Conservation (phyloP, 2,888 invertebrate species). For the Eucera pruinosa region DNA sequence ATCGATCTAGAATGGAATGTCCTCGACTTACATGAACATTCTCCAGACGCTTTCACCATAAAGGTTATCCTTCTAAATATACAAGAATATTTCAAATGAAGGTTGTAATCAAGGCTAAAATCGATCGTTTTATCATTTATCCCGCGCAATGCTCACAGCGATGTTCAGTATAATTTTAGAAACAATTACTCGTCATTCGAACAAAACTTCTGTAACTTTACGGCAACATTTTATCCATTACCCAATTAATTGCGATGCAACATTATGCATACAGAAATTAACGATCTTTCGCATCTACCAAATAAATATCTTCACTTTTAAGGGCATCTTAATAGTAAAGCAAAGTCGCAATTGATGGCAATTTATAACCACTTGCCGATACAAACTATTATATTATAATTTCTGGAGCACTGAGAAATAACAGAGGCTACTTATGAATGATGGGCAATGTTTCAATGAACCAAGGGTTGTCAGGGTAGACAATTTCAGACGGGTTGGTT, state of each 20-base stretch:
- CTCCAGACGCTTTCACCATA: neutral
- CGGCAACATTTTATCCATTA: too few relatives aligned
- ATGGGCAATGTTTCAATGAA: too few relatives aligned
- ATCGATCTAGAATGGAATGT: conserved; percentile 13
- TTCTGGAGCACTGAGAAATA: neutral
- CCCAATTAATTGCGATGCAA: too few relatives aligned
- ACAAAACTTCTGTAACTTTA: too few relatives aligned
- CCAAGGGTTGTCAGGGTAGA: too few relatives aligned
- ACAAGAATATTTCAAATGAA: conserved; percentile 8
- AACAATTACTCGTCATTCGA: too few relatives aligned
- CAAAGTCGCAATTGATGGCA: too few relatives aligned
- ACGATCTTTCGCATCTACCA: too few relatives aligned
- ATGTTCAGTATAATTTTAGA: neutral
- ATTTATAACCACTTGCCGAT: neutral
- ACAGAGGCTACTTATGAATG: neutral
- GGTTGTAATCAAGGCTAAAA: conserved; percentile 22
- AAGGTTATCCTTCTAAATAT: conserved; percentile 25
- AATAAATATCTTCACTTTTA: too few relatives aligned
- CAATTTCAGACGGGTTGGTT: neutral
- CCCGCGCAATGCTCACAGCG: neutral
- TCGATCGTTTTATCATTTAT: conserved; percentile 10
- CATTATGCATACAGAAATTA: too few relatives aligned
- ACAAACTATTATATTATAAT: neutral
- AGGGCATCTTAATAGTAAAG: too few relatives aligned
- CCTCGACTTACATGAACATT: neutral